phyloP scores from a whole-genome alignment of 2,888 invertebrate genomes.

The Meteorus cinctellus region DNA sequence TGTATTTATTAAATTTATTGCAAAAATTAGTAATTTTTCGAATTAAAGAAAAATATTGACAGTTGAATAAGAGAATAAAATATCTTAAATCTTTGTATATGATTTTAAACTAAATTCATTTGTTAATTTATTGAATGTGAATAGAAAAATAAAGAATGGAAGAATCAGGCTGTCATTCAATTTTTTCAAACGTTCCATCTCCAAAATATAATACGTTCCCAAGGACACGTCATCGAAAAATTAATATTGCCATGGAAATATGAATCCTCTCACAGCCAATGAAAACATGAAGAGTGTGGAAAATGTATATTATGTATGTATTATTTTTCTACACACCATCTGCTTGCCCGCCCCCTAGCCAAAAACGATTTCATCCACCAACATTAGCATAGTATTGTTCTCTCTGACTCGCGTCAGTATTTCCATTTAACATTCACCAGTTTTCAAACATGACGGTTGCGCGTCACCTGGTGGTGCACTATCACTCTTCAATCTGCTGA shows the following conservation, averaged over 20 bases:
- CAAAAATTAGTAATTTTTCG: constrained; percentile 59
- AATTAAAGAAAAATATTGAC: constrained; percentile 33
- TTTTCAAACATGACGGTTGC: background rate
- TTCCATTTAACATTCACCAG: constrained; percentile 13
- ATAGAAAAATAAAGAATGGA: constrained; percentile 68
- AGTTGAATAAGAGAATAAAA: background rate
- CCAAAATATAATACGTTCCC: background rate
- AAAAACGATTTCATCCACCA: background rate
- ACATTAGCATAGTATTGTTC: constrained; percentile 22
- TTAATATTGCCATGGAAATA: too few relatives aligned
- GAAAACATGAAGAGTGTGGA: too few relatives aligned
- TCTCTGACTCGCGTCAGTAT: background rate
- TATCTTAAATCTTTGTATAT: constrained; percentile 56
- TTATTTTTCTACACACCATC: background rate
- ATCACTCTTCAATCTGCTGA: constrained; percentile 12
- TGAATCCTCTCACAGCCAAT: too few relatives aligned
- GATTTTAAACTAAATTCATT: constrained; percentile 59
- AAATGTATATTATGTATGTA: too few relatives aligned
- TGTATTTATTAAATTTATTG: constrained; percentile 67
- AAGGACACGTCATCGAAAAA: too few relatives aligned
- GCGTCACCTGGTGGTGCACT: background rate
- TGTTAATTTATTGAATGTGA: constrained; percentile 71
- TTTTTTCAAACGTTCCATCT: background rate
- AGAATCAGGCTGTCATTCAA: constrained; percentile 48
- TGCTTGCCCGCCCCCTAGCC: background rate